Evolutionary conservation across 1,140 invertebrate genomes (phyloP).

Genomic region (Zaprionus camerounensis): DNA sequence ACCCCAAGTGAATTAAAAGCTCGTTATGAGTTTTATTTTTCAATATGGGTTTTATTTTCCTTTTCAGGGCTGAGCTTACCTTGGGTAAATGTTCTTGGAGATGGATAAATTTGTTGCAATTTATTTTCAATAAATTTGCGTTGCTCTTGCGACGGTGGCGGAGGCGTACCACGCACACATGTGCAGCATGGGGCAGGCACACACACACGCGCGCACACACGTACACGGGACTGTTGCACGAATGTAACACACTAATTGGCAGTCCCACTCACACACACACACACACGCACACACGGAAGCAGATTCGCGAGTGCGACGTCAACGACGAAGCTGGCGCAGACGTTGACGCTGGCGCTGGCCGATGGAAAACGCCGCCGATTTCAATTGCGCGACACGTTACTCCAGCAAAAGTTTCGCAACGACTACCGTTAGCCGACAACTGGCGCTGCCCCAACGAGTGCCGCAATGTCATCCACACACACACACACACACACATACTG

Average conservation of each 20-base stretch:
- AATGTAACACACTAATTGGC: constrained; percentile 58
- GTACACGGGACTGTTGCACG: constrained; percentile 54
- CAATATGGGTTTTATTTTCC: background rate
- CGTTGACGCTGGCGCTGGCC: constrained; percentile 44
- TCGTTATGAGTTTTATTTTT: constrained; percentile 30
- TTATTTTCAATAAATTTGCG: constrained; percentile 28
- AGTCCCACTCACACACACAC: constrained; percentile 41
- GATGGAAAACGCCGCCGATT: constrained; percentile 64
- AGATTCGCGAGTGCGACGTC: constrained; percentile 43
- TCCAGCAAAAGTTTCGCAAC: constrained; percentile 80
- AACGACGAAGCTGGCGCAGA: constrained; percentile 26
- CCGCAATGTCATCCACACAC: constrained; percentile 71
- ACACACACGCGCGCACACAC: background rate
- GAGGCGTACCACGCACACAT: constrained; percentile 35
- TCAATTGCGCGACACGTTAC: constrained; percentile 74
- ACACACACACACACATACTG: constrained; percentile 21
- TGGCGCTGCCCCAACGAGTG: constrained; percentile 73
- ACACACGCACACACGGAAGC: constrained; percentile 15
- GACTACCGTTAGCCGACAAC: constrained; percentile 71
- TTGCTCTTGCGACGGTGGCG: constrained; percentile 16
- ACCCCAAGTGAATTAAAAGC: constrained; percentile 35
- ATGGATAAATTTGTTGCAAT: constrained; percentile 25
- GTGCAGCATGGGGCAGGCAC: constrained; percentile 31
- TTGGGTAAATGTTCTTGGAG: constrained; percentile 12
- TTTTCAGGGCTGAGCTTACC: constrained; percentile 41